Evolutionary conservation across 2,888 invertebrate species (phyloP).

Genomic region (Helleia helle): DNA sequence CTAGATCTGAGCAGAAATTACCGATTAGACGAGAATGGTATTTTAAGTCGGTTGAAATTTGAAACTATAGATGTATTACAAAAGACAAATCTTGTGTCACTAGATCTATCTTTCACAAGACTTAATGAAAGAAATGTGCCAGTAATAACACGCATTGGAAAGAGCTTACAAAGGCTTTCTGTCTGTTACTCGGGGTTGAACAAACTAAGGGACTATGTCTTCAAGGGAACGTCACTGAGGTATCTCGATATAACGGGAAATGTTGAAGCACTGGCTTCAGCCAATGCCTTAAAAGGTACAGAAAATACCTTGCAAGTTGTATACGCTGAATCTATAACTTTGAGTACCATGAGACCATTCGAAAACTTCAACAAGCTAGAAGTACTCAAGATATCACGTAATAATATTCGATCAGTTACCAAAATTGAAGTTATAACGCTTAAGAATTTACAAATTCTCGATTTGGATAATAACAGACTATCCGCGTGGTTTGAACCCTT

Average conservation of each 20-base stretch:
- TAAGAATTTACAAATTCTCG: conserved; percentile 54
- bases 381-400: conserved; percentile 58
- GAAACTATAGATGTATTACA: conserved; percentile 27
- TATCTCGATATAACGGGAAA: conserved; percentile 74
- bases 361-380: conserved; percentile 46
- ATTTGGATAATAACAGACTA: conserved; percentile 69
- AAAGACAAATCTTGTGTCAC: conserved; percentile 31
- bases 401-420: conserved; percentile 57
- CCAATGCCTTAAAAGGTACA: conserved; percentile 47
- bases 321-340: conserved; percentile 51
- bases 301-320: conserved; percentile 51
- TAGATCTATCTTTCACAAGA: conserved; percentile 45
- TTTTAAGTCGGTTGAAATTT: conserved; percentile 22
- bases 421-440: conserved; percentile 35
- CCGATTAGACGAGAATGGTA: conserved; percentile 24
- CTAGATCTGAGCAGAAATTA: conserved; percentile 70
- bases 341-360: conserved; percentile 47
- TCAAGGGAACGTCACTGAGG: conserved; percentile 51
- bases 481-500: conserved; percentile 63
- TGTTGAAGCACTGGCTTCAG: conserved; percentile 38
- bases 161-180: conserved; percentile 37
- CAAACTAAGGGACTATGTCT: conserved; percentile 39
- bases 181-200: conserved; percentile 58
- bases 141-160: conserved; percentile 28
- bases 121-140: conserved; percentile 28